A percentile compares a stretch with the other conserved stretches of the same genome.
phyloP scores from a whole-genome alignment of 2,113 vertebrate species.

The Triplophysa tibetana region DNA sequence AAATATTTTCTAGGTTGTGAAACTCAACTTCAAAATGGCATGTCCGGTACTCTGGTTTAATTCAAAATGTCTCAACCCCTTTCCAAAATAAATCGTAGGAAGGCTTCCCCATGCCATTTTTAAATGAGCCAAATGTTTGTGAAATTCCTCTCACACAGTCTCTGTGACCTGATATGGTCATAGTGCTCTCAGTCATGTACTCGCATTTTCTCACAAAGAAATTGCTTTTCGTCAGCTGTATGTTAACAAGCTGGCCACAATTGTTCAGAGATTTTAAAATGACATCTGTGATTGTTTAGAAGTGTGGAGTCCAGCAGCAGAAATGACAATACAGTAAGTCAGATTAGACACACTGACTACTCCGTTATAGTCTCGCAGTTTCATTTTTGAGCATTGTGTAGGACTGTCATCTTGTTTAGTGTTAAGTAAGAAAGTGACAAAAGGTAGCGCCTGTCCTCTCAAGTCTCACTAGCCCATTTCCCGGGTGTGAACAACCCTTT shows the following conservation, averaged over 20 bases:
- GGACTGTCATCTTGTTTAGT: conserved; percentile 3
- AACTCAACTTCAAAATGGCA: background rate
- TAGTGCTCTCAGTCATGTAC: conserved; percentile 12
- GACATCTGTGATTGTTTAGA: background rate
- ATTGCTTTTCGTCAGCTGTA: background rate
- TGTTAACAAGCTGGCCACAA: background rate
- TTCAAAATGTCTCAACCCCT: background rate
- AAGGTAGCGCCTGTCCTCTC: background rate
- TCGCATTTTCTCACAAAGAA: background rate
- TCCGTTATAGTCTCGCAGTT: background rate
- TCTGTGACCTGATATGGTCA: conserved; percentile 38
- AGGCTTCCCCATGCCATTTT: too few species aligned
- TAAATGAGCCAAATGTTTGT: background rate
- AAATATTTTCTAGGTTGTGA: background rate
- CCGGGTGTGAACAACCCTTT: background rate
- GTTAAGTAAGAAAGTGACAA: background rate
- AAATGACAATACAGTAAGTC: conserved; percentile 10
- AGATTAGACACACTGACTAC: conserved; percentile 21
- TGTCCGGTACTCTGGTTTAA: background rate
- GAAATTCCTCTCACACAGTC: conserved; percentile 21
- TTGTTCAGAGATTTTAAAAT: background rate
- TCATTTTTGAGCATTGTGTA: conserved; percentile 29
- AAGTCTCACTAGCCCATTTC: conserved; percentile 20
- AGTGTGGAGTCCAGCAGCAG: background rate
- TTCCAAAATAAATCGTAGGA: background rate